phyloP scores from a whole-genome alignment of 2,797 vertebrate genomes.

The Moxostoma hubbsi region DNA sequence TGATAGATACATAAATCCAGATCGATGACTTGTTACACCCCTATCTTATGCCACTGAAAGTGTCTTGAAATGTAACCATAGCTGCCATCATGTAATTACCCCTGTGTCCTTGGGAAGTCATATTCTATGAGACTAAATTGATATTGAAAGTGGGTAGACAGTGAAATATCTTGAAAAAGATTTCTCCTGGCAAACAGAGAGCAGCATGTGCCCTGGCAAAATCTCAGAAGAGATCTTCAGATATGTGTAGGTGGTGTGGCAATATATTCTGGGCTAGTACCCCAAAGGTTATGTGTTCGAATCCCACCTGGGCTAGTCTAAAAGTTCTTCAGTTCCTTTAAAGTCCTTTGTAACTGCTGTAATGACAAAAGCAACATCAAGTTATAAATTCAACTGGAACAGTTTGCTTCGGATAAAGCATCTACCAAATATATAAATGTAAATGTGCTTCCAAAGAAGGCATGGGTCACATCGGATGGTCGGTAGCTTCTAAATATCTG shows the following conservation, averaged over 20 bases:
- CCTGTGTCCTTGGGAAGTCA: constrained; percentile 60
- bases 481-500: neutral
- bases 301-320: too few species aligned
- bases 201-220: neutral
- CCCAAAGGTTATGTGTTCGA: neutral
- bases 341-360: too few species aligned
- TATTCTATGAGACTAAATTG: constrained; percentile 50
- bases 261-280: too few species aligned
- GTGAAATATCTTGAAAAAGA: neutral
- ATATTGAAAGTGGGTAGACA: constrained; percentile 28
- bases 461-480: constrained; percentile 42
- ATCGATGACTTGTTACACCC: too few species aligned
- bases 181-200: constrained; percentile 5
- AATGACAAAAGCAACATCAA: too few species aligned
- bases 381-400: too few species aligned
- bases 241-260: too few species aligned
- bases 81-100: constrained; percentile 56
- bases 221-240: neutral
- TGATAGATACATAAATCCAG: too few species aligned
- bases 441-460: neutral
- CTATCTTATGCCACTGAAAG: constrained; percentile 54
- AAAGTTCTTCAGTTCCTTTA: too few species aligned
- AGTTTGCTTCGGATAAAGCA: too few species aligned
- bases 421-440: too few species aligned
- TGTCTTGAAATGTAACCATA: constrained; percentile 59